Conservation (phyloP, 1,140 invertebrate genomes). For the Leguminivora glycinivorella region DNA sequence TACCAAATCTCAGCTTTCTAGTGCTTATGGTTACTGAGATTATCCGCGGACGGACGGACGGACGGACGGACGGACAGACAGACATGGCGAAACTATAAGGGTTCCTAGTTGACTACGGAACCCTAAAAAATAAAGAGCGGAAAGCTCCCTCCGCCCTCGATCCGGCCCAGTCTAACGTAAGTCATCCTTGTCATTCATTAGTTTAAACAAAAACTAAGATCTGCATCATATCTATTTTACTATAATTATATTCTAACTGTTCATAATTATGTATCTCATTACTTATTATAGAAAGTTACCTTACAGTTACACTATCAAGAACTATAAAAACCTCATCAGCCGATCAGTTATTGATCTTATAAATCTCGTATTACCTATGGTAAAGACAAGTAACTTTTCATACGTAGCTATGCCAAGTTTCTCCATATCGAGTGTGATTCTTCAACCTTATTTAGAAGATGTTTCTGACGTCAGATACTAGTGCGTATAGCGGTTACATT, state of each 20-base stretch:
- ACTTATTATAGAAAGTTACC: background rate
- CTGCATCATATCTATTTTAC: background rate
- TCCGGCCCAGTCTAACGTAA: no score
- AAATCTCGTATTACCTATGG: constrained; percentile 5
- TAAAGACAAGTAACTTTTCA: background rate
- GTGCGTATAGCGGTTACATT: constrained; percentile 1
- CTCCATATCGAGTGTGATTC: background rate
- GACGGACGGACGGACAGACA: no score
- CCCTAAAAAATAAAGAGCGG: no score
- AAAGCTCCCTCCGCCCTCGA: no score
- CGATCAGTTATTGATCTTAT: constrained; percentile 4
- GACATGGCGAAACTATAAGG: no score
- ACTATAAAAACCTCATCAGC: background rate
- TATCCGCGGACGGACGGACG: no score
- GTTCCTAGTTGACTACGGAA: no score
- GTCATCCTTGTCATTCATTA: no score
- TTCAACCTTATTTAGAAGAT: constrained; percentile 13
- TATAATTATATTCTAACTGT: background rate
- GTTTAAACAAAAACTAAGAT: no score
- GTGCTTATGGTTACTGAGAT: no score
- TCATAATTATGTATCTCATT: background rate
- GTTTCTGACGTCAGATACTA: constrained; percentile 7
- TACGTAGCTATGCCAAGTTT: background rate
- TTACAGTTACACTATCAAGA: background rate
- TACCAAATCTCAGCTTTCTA: no score